These are phyloP conservation scores for Grallaria varia DNA, from an alignment of 2,113 vertebrate genomes.

Conservation along the genomic window DNA sequence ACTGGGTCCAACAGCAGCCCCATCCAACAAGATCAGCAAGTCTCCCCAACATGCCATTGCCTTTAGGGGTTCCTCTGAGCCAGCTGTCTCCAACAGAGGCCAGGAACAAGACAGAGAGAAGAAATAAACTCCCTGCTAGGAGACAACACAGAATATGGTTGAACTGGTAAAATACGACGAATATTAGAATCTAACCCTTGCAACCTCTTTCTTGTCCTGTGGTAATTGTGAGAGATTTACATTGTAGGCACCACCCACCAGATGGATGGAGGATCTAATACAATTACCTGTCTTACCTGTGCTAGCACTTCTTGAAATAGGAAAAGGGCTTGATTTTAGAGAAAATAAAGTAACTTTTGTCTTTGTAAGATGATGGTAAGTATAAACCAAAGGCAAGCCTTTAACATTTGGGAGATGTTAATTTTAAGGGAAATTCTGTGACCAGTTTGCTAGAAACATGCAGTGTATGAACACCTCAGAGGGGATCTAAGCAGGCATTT, in stretches of 20 bases:
- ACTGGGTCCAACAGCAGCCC: not conserved
- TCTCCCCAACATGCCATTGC: accelerated
- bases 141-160: not conserved
- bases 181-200: not conserved
- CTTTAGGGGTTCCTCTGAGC: not conserved
- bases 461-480: not conserved
- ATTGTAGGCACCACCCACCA: not conserved
- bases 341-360: not conserved
- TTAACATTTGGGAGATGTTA: not conserved
- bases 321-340: not conserved
- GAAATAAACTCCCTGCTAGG: not conserved
- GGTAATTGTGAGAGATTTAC: not conserved
- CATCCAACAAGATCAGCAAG: not conserved
- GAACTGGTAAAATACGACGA: not conserved
- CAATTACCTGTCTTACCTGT: not conserved
- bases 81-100: not conserved
- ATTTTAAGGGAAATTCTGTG: not conserved
- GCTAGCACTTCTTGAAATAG: not conserved
- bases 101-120: not conserved
- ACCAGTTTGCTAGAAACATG: not conserved
- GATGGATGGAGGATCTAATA: not conserved
- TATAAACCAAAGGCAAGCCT: not conserved
- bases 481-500: not conserved
- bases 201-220: not conserved
- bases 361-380: not conserved